phyloP scores from a whole-genome alignment of 2,888 invertebrate genomes.

The Epinotia demarniana region DNA sequence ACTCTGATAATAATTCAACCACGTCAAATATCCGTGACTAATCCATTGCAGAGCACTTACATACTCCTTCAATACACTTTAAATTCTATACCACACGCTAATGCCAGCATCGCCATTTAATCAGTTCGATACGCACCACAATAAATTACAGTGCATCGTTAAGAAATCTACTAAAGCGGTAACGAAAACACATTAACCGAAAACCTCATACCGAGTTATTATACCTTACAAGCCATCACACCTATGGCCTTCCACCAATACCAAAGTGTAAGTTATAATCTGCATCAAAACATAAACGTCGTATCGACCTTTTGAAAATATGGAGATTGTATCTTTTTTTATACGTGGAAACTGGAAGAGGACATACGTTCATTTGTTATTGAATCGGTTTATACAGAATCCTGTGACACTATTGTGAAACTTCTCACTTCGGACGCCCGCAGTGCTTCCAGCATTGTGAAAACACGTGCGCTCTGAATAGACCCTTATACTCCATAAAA shows the following conservation, averaged over 20 bases:
- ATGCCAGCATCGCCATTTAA: slow-evolving; percentile 54
- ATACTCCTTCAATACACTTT: slow-evolving; percentile 40
- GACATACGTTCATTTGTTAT: slow-evolving; percentile 28
- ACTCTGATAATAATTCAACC: background rate
- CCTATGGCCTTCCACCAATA: slow-evolving; percentile 54
- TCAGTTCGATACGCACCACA: slow-evolving; percentile 41
- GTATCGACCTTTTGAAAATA: background rate
- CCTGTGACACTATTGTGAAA: slow-evolving; percentile 80
- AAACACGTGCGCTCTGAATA: slow-evolving; percentile 79
- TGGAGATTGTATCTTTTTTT: slow-evolving; percentile 12
- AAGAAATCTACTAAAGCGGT: slow-evolving; percentile 51
- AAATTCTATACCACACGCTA: slow-evolving; percentile 55
- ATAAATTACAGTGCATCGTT: slow-evolving; percentile 36
- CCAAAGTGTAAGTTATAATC: background rate
- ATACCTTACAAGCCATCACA: slow-evolving; percentile 71
- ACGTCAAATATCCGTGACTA: slow-evolving; percentile 12
- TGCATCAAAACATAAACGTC: background rate
- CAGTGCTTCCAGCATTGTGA: slow-evolving; percentile 73
- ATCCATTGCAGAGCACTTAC: slow-evolving; percentile 38
- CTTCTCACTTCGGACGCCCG: slow-evolving; percentile 77
- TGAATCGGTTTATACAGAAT: slow-evolving; percentile 55
- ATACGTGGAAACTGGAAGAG: background rate
- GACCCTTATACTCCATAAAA: slow-evolving; percentile 60
- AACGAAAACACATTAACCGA: slow-evolving; percentile 61
- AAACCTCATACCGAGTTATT: slow-evolving; percentile 76